Evolutionary conservation across 2,797 vertebrate genomes (phyloP).

Genomic region (Hydrolagus colliei): DNA sequence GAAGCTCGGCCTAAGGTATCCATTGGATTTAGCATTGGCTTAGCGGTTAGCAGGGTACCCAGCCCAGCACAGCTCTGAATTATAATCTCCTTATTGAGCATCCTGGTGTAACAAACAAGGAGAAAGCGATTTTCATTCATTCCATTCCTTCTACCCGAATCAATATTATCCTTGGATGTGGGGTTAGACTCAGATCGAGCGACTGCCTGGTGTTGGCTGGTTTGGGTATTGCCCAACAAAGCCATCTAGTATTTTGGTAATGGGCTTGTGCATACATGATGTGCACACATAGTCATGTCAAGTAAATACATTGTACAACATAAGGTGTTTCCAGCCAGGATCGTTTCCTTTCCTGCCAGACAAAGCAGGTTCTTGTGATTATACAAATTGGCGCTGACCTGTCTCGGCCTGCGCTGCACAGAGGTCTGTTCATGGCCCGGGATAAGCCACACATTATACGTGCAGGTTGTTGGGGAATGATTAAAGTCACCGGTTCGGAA

Average conservation of each 20-base stretch:
- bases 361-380: neutral
- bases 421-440: neutral
- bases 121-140: neutral
- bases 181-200: neutral
- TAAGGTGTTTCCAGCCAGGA: neutral
- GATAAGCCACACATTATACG: neutral
- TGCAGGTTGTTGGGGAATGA: neutral
- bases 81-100: no score
- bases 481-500: constrained; percentile 1
- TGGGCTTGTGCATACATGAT: neutral
- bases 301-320: neutral
- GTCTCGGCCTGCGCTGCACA: neutral
- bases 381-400: neutral
- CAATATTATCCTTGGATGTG: neutral
- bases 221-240: neutral
- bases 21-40: no score
- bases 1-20: no score
- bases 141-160: neutral
- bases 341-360: neutral
- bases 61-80: no score
- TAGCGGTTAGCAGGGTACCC: no score
- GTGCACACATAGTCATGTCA: neutral
- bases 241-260: neutral
- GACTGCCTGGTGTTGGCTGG: neutral
- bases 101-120: no score